These are phyloP conservation scores for Poecilia velifera DNA, from an alignment of 2,797 vertebrate genomes.

Conservation along the genomic window DNA sequence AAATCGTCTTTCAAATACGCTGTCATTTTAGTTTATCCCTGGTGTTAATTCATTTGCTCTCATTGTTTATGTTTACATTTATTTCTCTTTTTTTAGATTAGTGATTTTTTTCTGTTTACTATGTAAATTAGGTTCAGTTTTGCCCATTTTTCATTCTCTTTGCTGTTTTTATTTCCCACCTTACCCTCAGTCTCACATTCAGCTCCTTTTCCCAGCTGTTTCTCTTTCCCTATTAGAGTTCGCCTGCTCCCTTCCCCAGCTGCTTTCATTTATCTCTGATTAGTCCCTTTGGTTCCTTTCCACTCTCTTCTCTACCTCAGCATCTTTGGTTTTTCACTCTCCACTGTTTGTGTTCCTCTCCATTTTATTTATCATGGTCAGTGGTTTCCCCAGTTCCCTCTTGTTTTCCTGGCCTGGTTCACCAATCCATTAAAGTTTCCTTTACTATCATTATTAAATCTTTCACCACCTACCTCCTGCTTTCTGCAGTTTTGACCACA, in stretches of 20 bases:
- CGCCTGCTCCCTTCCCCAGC: background rate
- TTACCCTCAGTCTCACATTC: background rate
- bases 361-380: too few relatives aligned
- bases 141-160: background rate
- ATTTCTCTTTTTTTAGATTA: background rate
- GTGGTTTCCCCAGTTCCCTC: too few relatives aligned
- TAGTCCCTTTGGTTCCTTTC: background rate
- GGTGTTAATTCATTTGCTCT: background rate
- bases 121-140: background rate
- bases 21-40: background rate
- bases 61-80: background rate
- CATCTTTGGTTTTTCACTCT: background rate
- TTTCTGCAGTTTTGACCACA: too few relatives aligned
- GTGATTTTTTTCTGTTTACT: background rate
- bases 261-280: background rate
- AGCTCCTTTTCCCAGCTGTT: background rate
- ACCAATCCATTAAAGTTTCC: too few relatives aligned
- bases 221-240: too few relatives aligned
- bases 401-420: too few relatives aligned
- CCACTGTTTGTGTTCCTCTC: background rate
- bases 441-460: too few relatives aligned
- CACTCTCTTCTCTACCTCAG: background rate
- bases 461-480: too few relatives aligned
- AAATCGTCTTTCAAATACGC: background rate
- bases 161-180: background rate